Conservation (phyloP, 2,113 vertebrate genomes). For the Pelodiscus sinensis region DNA sequence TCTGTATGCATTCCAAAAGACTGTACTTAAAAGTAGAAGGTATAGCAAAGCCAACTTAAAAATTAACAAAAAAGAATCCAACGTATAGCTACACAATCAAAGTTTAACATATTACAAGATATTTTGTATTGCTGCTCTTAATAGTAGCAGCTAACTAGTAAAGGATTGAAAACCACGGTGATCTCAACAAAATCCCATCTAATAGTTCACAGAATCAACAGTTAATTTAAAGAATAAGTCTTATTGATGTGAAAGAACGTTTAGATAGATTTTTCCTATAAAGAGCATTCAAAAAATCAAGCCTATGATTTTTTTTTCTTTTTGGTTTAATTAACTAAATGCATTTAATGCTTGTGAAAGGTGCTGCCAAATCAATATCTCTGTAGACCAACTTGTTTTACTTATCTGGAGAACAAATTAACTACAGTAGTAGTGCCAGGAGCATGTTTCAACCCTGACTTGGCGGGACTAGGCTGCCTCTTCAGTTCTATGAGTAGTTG, state of each 20-base stretch:
- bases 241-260: neutral
- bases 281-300: neutral
- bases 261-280: neutral
- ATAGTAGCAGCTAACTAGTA: neutral
- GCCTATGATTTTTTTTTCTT: neutral
- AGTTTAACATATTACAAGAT: neutral
- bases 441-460: neutral
- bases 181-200: neutral
- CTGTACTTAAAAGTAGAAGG: neutral
- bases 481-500: neutral
- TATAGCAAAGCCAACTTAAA: neutral
- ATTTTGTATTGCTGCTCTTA: neutral
- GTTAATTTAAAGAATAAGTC: neutral
- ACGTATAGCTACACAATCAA: neutral
- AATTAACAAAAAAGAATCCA: neutral
- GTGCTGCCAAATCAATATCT: neutral
- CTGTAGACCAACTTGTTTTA: neutral
- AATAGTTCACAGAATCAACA: neutral
- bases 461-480: neutral
- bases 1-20: neutral
- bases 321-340: neutral
- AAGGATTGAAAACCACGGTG: neutral
- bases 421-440: fast-evolving
- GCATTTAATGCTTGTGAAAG: neutral
- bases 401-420: neutral